These are phyloP conservation scores for Lymantria monacha DNA, from an alignment of 2,888 invertebrate genomes.

Conservation along the genomic window DNA sequence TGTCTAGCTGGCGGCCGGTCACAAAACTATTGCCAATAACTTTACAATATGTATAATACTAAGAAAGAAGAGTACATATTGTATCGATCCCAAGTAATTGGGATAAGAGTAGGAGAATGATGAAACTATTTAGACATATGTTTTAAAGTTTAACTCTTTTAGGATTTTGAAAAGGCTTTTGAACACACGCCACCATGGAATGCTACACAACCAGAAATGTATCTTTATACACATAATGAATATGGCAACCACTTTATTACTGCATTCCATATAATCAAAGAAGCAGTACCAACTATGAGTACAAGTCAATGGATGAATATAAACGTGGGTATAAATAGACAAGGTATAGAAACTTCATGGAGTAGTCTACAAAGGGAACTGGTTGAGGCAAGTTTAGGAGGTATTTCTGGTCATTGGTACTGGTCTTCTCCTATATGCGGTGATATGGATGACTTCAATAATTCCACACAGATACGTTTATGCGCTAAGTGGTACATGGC, in stretches of 20 bases:
- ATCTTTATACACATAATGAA: slow-evolving; percentile 77
- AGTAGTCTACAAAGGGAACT: slow-evolving; percentile 76
- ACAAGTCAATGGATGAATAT: slow-evolving; percentile 61
- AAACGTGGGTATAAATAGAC: slow-evolving; percentile 58
- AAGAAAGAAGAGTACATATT: too few species aligned
- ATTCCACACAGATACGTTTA: slow-evolving; percentile 59
- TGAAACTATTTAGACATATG: background rate
- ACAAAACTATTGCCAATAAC: too few species aligned
- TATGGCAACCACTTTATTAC: slow-evolving; percentile 79
- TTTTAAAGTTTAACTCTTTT: slow-evolving; percentile 11
- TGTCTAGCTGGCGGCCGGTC: too few species aligned
- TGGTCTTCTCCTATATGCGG: slow-evolving; percentile 83
- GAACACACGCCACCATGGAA: slow-evolving; percentile 79
- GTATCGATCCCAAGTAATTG: too few species aligned
- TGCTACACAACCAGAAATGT: slow-evolving; percentile 38
- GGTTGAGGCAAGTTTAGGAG: slow-evolving; percentile 70
- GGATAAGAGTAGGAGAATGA: too few species aligned
- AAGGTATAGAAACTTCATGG: slow-evolving; percentile 83
- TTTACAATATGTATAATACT: too few species aligned
- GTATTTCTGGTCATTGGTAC: slow-evolving; percentile 73
- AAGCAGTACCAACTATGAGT: slow-evolving; percentile 41
- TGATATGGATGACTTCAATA: slow-evolving; percentile 67
- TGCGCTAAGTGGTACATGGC: slow-evolving; percentile 87
- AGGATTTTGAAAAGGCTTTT: slow-evolving; percentile 69
- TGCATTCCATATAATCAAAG: slow-evolving; percentile 44